Evolutionary conservation across 2,113 vertebrate species (phyloP).

Genomic region (Pyrgilauda ruficollis): DNA sequence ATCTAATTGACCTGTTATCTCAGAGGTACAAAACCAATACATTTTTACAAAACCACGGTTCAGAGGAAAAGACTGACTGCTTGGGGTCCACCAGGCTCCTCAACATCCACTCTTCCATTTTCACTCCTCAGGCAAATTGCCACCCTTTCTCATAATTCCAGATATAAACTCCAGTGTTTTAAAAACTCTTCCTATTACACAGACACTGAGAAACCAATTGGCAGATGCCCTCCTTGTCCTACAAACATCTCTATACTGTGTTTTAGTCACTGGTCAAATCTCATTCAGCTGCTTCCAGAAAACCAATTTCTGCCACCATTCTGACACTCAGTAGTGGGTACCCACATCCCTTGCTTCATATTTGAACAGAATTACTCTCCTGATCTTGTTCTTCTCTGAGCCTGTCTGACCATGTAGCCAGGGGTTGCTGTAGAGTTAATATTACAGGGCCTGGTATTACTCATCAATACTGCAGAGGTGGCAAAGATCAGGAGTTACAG

Average conservation of each 20-base stretch:
- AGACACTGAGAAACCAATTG: not conserved
- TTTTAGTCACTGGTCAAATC: not conserved
- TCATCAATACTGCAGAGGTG: not conserved
- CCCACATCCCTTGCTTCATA: not conserved
- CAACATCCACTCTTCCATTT: not conserved
- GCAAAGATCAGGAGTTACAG: not conserved
- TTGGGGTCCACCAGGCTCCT: accelerated
- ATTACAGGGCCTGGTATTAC: not conserved
- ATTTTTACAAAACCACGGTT: not conserved
- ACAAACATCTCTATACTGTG: not conserved
- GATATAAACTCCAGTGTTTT: not conserved
- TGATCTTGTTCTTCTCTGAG: not conserved
- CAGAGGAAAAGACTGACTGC: not conserved
- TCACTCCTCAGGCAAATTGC: not conserved
- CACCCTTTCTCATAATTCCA: not conserved
- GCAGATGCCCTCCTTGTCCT: not conserved
- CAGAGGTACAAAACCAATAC: not conserved
- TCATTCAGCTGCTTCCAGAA: not conserved
- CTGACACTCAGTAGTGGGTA: accelerated
- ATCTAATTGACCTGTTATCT: not conserved
- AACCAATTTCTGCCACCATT: not conserved
- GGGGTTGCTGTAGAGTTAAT: not conserved
- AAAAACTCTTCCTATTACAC: not conserved
- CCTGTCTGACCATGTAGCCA: not conserved
- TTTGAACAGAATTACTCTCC: not conserved